A percentile compares a stretch with the other conserved stretches of the same genome.
Evolutionary conservation across 2,888 invertebrate species (phyloP).

Genomic region (Antheraea yamamai): DNA sequence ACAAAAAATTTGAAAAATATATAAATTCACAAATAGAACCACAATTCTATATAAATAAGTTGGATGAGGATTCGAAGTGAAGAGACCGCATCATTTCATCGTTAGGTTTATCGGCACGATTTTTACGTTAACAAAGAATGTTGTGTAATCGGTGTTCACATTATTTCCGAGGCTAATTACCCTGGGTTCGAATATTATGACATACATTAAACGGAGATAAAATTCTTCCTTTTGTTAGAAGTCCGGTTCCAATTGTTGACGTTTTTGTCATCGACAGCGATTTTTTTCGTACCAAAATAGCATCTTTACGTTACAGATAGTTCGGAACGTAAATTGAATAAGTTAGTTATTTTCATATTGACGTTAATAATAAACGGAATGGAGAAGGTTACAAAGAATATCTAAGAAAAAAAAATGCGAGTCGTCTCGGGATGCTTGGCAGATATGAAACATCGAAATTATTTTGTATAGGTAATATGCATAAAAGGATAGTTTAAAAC

Average conservation of each 20-base stretch:
- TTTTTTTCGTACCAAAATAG: not conserved
- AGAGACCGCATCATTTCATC: not conserved
- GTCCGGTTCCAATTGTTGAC: not conserved
- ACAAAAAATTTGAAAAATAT: not conserved
- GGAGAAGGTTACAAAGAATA: too few species aligned
- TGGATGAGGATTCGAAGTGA: not conserved
- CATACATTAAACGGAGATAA: not conserved
- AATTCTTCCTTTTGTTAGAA: not conserved
- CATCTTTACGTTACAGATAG: too few species aligned
- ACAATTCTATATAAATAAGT: too few species aligned
- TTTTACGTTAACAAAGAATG: conserved; percentile 12
- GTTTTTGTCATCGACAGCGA: not conserved
- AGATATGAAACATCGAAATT: too few species aligned
- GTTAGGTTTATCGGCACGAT: not conserved
- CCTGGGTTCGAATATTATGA: not conserved
- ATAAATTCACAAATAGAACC: not conserved
- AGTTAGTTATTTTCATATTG: too few species aligned
- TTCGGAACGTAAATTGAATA: too few species aligned
- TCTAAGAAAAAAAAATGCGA: too few species aligned
- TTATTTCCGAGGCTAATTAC: conserved; percentile 8
- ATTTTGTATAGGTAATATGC: too few species aligned
- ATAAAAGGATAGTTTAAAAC: too few species aligned
- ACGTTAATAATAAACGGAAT: too few species aligned
- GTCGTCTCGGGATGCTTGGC: too few species aligned
- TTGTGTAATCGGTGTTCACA: conserved; percentile 6